A percentile compares a stretch with the other conserved stretches of the same genome.
These are phyloP conservation scores for Cheilosia vulpina DNA, from an alignment of 2,888 invertebrate species.

Conservation along the genomic window DNA sequence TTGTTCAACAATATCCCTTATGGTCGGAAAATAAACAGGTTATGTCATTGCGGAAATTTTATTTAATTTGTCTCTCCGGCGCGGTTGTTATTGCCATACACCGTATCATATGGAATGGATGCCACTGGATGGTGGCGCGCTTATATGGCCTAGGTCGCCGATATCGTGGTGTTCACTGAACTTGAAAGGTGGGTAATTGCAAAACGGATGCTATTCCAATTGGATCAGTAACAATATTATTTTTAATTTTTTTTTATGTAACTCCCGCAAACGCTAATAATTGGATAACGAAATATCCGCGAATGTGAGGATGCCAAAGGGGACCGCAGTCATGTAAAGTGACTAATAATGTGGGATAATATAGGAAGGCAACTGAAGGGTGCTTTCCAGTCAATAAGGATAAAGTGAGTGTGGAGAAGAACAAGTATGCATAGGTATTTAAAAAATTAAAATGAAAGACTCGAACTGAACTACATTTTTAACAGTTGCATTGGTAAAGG, in stretches of 20 bases:
- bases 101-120: slow-evolving; percentile 62
- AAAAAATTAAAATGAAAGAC: too few relatives aligned
- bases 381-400: neutral
- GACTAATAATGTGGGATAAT: neutral
- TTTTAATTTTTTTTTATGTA: slow-evolving; percentile 30
- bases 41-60: slow-evolving; percentile 82
- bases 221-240: slow-evolving; percentile 71
- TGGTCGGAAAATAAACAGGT: slow-evolving; percentile 77
- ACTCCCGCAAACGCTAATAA: slow-evolving; percentile 66
- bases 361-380: neutral
- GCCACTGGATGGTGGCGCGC: slow-evolving; percentile 36
- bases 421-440: too few relatives aligned
- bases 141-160: slow-evolving; percentile 35
- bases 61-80: slow-evolving; percentile 80
- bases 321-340: neutral
- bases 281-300: slow-evolving; percentile 78
- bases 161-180: slow-evolving; percentile 80
- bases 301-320: slow-evolving; percentile 9
- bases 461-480: too few relatives aligned
- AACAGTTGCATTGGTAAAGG: too few relatives aligned
- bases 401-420: neutral
- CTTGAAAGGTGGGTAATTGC: slow-evolving; percentile 84
- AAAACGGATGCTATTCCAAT: slow-evolving; percentile 77
- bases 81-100: slow-evolving; percentile 66
- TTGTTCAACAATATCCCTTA: slow-evolving; percentile 69